Conservation (phyloP, 2,797 vertebrate species). For the Anguilla marmorata region DNA sequence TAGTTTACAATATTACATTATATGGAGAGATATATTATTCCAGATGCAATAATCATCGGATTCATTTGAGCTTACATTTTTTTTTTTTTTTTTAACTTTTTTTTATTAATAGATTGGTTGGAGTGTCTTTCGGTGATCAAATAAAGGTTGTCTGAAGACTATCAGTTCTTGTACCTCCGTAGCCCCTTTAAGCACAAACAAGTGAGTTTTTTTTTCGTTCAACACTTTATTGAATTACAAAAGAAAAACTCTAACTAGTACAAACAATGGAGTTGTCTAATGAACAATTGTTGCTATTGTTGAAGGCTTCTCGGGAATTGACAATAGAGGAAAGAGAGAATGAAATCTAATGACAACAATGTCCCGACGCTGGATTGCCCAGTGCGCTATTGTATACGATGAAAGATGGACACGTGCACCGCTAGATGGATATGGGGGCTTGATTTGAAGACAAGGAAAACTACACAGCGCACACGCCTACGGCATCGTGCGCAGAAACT, state of each 20-base stretch:
- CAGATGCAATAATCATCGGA: not conserved
- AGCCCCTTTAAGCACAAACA: not conserved
- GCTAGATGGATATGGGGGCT: slow-evolving; percentile 50
- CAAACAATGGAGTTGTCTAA: not conserved
- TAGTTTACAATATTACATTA: not conserved
- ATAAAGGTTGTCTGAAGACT: not conserved
- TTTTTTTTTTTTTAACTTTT: not conserved
- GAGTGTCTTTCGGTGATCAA: not conserved
- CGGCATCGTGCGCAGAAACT: slow-evolving; percentile 52
- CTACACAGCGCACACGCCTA: slow-evolving; percentile 29
- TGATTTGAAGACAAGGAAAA: slow-evolving; percentile 15
- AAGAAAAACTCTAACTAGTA: not conserved
- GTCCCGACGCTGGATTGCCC: slow-evolving; percentile 48
- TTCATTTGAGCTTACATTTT: not conserved
- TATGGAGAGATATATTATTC: not conserved
- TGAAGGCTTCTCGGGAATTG: slow-evolving; percentile 48
- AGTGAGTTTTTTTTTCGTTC: not conserved
- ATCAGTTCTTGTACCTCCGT: not conserved
- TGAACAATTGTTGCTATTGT: slow-evolving; percentile 47
- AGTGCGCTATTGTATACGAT: slow-evolving; percentile 61
- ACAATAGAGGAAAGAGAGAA: slow-evolving; percentile 58
- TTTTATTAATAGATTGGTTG: not conserved
- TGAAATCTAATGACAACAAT: slow-evolving; percentile 62
- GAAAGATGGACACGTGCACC: slow-evolving; percentile 69
- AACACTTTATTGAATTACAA: slow-evolving; percentile 4